These are phyloP conservation scores for Cantharis lateralis DNA, from an alignment of 2,888 invertebrate species.

Conservation along the genomic window DNA sequence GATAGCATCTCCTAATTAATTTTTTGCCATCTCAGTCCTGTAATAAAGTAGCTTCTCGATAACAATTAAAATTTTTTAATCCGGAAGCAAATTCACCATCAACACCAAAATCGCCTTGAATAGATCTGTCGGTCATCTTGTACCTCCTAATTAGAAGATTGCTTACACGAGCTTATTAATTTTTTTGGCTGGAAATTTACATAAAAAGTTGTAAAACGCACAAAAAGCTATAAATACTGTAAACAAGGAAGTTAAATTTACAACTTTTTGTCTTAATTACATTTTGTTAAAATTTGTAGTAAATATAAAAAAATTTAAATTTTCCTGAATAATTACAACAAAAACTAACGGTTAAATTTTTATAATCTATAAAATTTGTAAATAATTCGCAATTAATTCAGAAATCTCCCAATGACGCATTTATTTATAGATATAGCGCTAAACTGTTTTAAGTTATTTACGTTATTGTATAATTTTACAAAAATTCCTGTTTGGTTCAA, in stretches of 20 bases:
- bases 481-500: background rate
- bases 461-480: background rate
- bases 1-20: constrained; percentile 6
- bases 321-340: background rate
- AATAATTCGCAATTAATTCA: background rate
- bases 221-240: background rate
- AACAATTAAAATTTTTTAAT: constrained; percentile 7
- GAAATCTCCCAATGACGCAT: background rate
- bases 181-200: background rate
- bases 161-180: background rate
- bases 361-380: background rate
- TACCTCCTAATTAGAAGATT: constrained; percentile 5
- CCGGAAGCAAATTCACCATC: constrained; percentile 6
- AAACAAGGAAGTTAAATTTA: background rate
- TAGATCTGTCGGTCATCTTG: background rate
- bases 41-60: background rate
- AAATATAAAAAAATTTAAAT: background rate
- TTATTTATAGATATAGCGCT: background rate
- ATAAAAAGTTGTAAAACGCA: background rate
- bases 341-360: background rate
- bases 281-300: background rate
- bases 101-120: constrained; percentile 10
- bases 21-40: background rate
- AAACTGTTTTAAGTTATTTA: background rate
- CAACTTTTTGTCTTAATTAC: background rate